Evolutionary conservation across 2,113 vertebrate genomes (phyloP).

Genomic region (Cyprinus carpio): DNA sequence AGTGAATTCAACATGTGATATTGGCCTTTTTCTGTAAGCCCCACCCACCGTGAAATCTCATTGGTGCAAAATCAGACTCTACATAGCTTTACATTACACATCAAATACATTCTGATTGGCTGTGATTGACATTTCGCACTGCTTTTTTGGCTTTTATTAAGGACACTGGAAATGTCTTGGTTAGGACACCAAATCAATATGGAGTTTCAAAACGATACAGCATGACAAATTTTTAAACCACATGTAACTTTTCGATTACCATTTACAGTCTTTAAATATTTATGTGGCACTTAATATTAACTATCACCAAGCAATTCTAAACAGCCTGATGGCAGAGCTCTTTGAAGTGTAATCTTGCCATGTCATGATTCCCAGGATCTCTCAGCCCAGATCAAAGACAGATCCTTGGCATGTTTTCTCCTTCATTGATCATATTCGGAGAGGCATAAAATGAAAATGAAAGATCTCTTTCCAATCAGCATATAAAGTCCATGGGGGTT

Average conservation of each 20-base stretch:
- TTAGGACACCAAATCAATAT: not conserved
- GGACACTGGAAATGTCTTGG: not conserved
- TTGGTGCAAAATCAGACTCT: not conserved
- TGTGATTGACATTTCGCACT: not conserved
- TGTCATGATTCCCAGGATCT: slow-evolving; percentile 5
- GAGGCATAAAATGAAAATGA: slow-evolving; percentile 25
- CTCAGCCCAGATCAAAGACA: slow-evolving; percentile 26
- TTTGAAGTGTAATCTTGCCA: slow-evolving; percentile 30
- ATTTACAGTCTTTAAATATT: slow-evolving; percentile 33
- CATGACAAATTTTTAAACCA: not conserved
- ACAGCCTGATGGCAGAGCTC: not conserved
- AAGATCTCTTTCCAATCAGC: slow-evolving; percentile 47
- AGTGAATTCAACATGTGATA: not conserved
- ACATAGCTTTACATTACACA: not conserved
- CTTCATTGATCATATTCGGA: slow-evolving; percentile 38
- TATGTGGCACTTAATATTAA: not conserved
- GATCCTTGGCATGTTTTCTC: slow-evolving; percentile 21
- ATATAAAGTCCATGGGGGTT: slow-evolving; percentile 44
- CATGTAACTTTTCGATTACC: not conserved
- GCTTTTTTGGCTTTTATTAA: not conserved
- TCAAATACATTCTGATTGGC: not conserved
- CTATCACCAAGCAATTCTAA: not conserved
- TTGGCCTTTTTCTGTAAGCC: not conserved
- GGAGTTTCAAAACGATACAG: not conserved
- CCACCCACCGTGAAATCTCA: not conserved